These are phyloP conservation scores for Netelia inedita DNA, from an alignment of 2,888 invertebrate genomes.

Conservation along the genomic window DNA sequence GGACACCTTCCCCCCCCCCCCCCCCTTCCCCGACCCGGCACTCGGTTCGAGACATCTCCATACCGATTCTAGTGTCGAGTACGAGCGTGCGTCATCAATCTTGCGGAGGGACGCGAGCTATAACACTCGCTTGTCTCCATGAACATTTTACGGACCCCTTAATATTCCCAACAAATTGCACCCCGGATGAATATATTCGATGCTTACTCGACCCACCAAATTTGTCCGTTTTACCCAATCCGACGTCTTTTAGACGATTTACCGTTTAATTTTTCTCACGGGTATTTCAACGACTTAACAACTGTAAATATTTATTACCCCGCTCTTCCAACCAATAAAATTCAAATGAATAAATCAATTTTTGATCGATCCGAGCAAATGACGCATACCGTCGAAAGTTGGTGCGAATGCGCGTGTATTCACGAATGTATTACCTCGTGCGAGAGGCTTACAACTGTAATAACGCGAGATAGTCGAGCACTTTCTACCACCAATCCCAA, in stretches of 20 bases:
- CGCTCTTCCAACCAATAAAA: neutral
- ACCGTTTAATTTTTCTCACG: neutral
- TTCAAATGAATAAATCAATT: neutral
- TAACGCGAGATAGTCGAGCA: conserved; percentile 54
- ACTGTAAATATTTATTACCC: too few relatives aligned
- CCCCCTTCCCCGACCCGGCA: conserved; percentile 11
- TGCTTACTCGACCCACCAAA: neutral
- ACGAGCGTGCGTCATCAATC: conserved; percentile 39
- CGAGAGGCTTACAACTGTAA: conserved; percentile 56
- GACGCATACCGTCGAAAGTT: neutral
- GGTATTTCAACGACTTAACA: too few relatives aligned
- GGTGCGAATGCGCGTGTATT: neutral
- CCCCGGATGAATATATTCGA: neutral
- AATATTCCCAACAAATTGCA: conserved; percentile 8
- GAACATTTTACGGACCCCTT: conserved; percentile 6
- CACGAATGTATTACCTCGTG: conserved; percentile 64
- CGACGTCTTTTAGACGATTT: neutral
- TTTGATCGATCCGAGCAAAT: neutral
- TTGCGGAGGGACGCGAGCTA: neutral
- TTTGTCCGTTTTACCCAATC: neutral
- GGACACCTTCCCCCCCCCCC: neutral
- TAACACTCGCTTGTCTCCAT: conserved; percentile 7
- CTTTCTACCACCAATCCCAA: conserved; percentile 35
- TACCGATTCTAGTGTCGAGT: conserved; percentile 27
- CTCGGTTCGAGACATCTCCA: conserved; percentile 48